These are phyloP conservation scores for Thera britannica DNA, from an alignment of 2,888 invertebrate species.

Conservation along the genomic window DNA sequence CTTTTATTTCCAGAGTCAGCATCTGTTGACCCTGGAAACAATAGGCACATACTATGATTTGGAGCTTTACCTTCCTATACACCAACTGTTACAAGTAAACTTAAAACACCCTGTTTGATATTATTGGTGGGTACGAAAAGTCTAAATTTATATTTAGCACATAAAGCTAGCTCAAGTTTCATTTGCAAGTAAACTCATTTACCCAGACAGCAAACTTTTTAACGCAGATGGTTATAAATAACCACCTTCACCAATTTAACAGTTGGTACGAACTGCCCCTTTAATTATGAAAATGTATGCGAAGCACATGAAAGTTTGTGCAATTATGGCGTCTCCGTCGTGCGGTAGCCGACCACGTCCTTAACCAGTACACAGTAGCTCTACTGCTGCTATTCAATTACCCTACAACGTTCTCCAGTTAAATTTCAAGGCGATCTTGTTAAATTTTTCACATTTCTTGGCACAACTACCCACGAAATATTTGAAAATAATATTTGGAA, in stretches of 20 bases:
- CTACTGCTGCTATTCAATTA: conserved; percentile 78
- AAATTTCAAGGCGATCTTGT: conserved; percentile 67
- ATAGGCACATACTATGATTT: no score
- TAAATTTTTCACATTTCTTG: conserved; percentile 49
- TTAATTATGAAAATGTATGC: conserved; percentile 84
- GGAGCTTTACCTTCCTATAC: no score
- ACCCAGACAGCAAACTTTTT: conserved; percentile 52
- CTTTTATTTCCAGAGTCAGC: no score
- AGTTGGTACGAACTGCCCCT: conserved; percentile 78
- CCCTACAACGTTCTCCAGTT: conserved; percentile 59
- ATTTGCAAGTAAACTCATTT: conserved; percentile 7
- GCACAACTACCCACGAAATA: conserved; percentile 33
- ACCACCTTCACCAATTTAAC: conserved; percentile 58
- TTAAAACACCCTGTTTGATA: no score
- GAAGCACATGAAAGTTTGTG: conserved; percentile 83
- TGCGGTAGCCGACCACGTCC: conserved; percentile 70
- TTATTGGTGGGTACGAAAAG: no score
- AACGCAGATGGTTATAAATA: conserved; percentile 71
- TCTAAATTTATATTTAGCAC: background rate
- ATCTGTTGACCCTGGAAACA: no score
- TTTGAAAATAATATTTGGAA: conserved; percentile 31
- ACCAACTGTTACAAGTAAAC: no score
- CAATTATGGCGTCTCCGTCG: conserved; percentile 75
- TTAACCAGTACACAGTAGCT: conserved; percentile 67
- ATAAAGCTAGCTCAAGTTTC: background rate